Evolutionary conservation across 1,140 invertebrate species (phyloP).

Genomic region (Zaprionus ornatus): DNA sequence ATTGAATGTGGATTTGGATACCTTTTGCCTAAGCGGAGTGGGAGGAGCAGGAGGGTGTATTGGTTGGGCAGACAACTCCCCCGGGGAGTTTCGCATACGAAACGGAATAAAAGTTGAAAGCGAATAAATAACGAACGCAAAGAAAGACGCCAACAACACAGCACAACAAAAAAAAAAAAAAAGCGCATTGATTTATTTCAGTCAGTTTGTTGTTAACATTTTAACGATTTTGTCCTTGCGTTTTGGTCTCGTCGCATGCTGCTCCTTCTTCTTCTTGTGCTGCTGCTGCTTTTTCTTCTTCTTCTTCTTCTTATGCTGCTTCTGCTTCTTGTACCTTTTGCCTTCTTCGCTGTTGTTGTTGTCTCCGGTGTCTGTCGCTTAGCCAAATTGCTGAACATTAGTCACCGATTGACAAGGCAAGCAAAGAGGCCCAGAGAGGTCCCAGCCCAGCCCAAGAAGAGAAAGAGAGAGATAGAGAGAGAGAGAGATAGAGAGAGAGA

Average conservation of each 20-base stretch:
- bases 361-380: constrained; percentile 74
- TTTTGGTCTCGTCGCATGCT: constrained; percentile 46
- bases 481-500: background rate
- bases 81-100: constrained; percentile 43
- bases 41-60: background rate
- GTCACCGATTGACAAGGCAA: constrained; percentile 78
- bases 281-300: background rate
- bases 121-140: constrained; percentile 68
- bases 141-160: constrained; percentile 1
- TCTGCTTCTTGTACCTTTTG: background rate
- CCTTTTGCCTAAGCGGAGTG: background rate
- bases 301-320: background rate
- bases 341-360: constrained; percentile 18
- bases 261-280: background rate
- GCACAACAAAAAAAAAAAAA: constrained; percentile 10
- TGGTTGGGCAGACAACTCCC: constrained; percentile 15
- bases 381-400: constrained; percentile 81
- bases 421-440: constrained; percentile 35
- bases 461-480: background rate
- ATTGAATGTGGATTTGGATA: constrained; percentile 70
- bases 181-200: constrained; percentile 80
- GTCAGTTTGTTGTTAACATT: constrained; percentile 80
- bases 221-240: constrained; percentile 81
- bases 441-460: background rate
- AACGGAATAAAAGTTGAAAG: constrained; percentile 73